Conservation (phyloP, 2,888 invertebrate genomes). For the Cosmopolites sordidus region DNA sequence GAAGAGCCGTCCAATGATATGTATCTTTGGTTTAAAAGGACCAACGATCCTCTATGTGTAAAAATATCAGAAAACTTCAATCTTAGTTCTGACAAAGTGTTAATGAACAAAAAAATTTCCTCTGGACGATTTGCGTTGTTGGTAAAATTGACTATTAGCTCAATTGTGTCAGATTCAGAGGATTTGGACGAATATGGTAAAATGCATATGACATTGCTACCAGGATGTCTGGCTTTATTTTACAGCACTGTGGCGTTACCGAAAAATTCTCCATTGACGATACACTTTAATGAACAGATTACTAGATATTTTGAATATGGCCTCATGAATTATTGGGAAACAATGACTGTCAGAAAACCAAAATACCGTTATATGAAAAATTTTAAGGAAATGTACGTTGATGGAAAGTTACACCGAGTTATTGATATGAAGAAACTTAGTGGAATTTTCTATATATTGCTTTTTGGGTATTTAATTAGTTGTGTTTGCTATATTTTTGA, state of each 20-base stretch:
- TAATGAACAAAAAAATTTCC: constrained; percentile 13
- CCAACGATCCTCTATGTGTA: constrained; percentile 16
- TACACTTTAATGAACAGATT: constrained; percentile 27
- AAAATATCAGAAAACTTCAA: constrained; percentile 16
- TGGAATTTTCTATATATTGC: constrained; percentile 31
- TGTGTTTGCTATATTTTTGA: too few relatives aligned
- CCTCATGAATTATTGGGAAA: constrained; percentile 29
- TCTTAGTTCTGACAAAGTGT: constrained; percentile 4
- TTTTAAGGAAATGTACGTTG: constrained; percentile 15
- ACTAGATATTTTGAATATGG: constrained; percentile 27
- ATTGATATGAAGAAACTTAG: constrained; percentile 26
- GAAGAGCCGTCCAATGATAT: constrained; percentile 21
- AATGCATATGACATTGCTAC: constrained; percentile 25
- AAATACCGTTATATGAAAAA: constrained; percentile 21
- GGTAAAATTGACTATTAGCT: constrained; percentile 17
- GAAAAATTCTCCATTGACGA: constrained; percentile 30
- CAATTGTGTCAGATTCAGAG: constrained; percentile 24
- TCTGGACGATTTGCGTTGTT: constrained; percentile 22
- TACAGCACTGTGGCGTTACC: constrained; percentile 28
- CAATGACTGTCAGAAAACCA: constrained; percentile 7
- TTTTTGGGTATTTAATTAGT: constrained; percentile 24
- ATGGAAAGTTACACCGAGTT: constrained; percentile 9
- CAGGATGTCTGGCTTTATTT: constrained; percentile 24
- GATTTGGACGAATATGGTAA: constrained; percentile 27
- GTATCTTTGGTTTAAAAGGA: constrained; percentile 19